Base-by-base conservation (phyloP, 1,140 invertebrate genomes). In the Drosophila lini region DNA sequence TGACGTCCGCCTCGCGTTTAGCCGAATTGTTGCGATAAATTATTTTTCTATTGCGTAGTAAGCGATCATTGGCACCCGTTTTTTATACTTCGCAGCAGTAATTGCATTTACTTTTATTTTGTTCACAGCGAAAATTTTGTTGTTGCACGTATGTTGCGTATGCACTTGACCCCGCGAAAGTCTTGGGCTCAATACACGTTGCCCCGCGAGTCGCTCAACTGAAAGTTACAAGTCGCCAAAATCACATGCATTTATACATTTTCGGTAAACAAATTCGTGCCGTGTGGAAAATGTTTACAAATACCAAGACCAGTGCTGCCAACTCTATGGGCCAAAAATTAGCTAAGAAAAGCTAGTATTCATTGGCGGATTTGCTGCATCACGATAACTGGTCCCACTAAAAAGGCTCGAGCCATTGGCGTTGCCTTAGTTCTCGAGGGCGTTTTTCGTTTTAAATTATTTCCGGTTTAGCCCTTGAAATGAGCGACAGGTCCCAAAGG, bases 161-260 rank as follows among this genome's bases (percentile, higher is more conserved):
- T 71, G 38, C 31, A 47, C 44, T 59, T 41, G 52, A 40, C 52
- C 68, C 52, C 42, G 68, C 52, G 22, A 25, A 50, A 73, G n/a
- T 36, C 36, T 36, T 38, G 52, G 22, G 62, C 28, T 55, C 22
- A 32, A 32, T 55, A 34, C 11, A 48, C 44, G 44, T 25, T 48
- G 42, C 28, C 28, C 65, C 42, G 64, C 42, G 28, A 31, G 53
- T 58, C 67, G 36, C 34, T 67, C 10, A 9, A 36, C 67, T 22
- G 8, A 73, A 59, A 58, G 53, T 59, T 73, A 73, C 69, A 71
- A 71, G 69, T 59, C 42, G 53, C 36, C 28, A 71, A 50, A 36
- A 59, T 19, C 69, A 71, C 67, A 50, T 73, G 55, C 53, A 73
- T 73, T 71, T 73, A 71, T 71, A 73, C 50, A 48, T 73, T 73